A percentile compares a stretch with the other conserved stretches of the same genome.
Evolutionary conservation across 1,140 invertebrate genomes (phyloP).

Genomic region (Drosophila rufa): DNA sequence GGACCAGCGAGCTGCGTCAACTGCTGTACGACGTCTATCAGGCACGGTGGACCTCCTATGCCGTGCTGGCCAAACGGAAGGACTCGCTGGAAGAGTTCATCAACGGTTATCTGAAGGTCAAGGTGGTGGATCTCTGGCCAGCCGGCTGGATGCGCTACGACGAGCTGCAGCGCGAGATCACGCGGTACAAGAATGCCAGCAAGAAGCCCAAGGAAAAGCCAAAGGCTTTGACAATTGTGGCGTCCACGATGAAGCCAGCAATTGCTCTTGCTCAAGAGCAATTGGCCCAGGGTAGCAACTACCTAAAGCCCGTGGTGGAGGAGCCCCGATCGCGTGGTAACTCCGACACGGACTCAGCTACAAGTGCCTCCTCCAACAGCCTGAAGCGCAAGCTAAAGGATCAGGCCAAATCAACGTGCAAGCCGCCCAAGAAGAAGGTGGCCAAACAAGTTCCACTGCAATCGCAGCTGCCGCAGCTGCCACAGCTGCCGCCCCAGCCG

Average conservation of each 20-base stretch:
- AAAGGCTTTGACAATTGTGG: conserved; percentile 20
- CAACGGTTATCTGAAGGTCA: conserved; percentile 67
- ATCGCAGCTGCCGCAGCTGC: no score
- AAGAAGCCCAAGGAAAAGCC: conserved; percentile 75
- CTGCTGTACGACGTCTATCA: conserved; percentile 78
- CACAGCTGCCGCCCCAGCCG: conserved; percentile 14
- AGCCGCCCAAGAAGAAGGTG: conserved; percentile 55
- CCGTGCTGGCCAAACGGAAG: conserved; percentile 72
- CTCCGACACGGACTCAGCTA: conserved; percentile 80
- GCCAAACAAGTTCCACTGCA: conserved; percentile 28
- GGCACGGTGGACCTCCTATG: conserved; percentile 78
- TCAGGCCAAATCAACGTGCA: conserved; percentile 12
- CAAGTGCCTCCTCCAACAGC: conserved; percentile 74
- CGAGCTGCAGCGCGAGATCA: conserved; percentile 78
- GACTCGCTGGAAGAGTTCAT: conserved; percentile 81
- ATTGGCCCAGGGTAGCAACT: conserved; percentile 41
- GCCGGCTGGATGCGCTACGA: conserved; percentile 83
- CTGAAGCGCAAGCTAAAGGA: conserved; percentile 62
- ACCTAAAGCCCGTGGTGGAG: conserved; percentile 65
- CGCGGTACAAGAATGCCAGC: conserved; percentile 61
- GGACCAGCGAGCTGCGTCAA: conserved; percentile 71
- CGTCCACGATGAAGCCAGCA: neutral
- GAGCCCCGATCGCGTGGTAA: conserved; percentile 71
- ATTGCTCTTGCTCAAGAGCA: conserved; percentile 5
- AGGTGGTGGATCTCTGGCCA: conserved; percentile 80